Evolutionary conservation across 1,140 invertebrate genomes (phyloP).

Genomic region (Fopius arisanus): DNA sequence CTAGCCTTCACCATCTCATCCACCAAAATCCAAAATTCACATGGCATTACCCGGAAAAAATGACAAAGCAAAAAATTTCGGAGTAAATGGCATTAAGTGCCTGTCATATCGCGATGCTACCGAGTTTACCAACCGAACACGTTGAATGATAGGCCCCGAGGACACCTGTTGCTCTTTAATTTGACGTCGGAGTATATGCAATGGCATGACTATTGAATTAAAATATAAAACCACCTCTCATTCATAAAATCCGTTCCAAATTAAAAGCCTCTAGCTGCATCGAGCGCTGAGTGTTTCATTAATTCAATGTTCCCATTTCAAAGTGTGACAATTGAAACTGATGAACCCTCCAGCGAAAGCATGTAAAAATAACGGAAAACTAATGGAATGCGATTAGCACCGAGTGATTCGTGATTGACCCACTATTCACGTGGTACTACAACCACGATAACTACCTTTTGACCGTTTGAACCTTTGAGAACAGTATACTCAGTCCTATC

Average conservation of each 20-base stretch:
- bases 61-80: neutral
- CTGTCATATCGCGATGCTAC: slow-evolving; percentile 45
- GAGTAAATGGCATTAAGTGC: neutral
- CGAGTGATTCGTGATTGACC: no score
- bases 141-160: slow-evolving; percentile 47
- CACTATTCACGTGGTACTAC: no score
- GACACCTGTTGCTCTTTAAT: slow-evolving; percentile 59
- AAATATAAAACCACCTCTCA: neutral
- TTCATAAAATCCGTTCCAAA: neutral
- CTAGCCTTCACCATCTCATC: neutral
- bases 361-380: neutral
- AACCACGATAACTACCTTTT: no score
- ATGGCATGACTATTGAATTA: neutral
- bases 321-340: neutral
- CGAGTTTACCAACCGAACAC: slow-evolving; percentile 35
- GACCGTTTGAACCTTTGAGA: no score
- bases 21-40: neutral
- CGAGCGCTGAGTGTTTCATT: neutral
- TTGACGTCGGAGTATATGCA: slow-evolving; percentile 38
- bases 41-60: neutral
- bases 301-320: neutral
- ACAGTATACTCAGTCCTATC: no score
- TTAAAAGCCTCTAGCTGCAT: neutral
- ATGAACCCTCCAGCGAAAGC: neutral
- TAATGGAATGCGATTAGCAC: neutral